Evolutionary conservation across 2,797 vertebrate genomes (phyloP).

Genomic region (Clarias platycephalus): DNA sequence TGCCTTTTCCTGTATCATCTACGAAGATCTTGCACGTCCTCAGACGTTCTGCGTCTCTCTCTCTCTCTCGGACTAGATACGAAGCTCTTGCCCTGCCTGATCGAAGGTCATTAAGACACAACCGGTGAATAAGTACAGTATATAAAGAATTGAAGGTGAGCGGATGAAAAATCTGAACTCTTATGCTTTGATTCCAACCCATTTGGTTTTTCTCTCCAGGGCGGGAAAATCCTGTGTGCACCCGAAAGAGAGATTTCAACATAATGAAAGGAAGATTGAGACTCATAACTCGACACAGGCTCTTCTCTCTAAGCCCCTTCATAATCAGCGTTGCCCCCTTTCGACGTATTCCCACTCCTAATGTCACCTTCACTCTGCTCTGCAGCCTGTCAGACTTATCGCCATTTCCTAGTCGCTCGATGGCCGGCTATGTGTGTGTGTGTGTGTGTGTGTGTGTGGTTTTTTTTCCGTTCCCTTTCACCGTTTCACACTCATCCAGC

Average conservation of each 20-base stretch:
- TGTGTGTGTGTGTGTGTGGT: no score
- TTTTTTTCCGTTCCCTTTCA: not conserved
- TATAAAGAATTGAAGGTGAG: not conserved
- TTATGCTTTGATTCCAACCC: not conserved
- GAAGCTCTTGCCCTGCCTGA: constrained; percentile 32
- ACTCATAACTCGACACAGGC: not conserved
- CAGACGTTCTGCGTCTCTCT: constrained; percentile 13
- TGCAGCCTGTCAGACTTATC: constrained; percentile 15
- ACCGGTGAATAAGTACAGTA: not conserved
- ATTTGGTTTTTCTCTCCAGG: not conserved
- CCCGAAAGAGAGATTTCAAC: constrained; percentile 11
- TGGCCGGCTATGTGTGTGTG: no score
- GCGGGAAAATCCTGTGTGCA: constrained; percentile 2
- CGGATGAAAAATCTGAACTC: not conserved
- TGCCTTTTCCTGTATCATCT: constrained; percentile 42
- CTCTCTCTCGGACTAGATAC: constrained; percentile 12
- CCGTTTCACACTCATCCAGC: constrained; percentile 47
- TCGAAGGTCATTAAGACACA: constrained; percentile 40
- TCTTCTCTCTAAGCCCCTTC: constrained; percentile 44
- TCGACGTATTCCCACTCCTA: constrained; percentile 44
- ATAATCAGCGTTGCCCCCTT: constrained; percentile 41
- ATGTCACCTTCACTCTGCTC: constrained; percentile 52
- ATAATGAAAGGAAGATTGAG: constrained; percentile 32
- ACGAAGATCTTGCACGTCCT: constrained; percentile 35
- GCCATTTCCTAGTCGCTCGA: constrained; percentile 32